phyloP scores from a whole-genome alignment of 2,888 invertebrate species.

The Diplazon laetatorius region DNA sequence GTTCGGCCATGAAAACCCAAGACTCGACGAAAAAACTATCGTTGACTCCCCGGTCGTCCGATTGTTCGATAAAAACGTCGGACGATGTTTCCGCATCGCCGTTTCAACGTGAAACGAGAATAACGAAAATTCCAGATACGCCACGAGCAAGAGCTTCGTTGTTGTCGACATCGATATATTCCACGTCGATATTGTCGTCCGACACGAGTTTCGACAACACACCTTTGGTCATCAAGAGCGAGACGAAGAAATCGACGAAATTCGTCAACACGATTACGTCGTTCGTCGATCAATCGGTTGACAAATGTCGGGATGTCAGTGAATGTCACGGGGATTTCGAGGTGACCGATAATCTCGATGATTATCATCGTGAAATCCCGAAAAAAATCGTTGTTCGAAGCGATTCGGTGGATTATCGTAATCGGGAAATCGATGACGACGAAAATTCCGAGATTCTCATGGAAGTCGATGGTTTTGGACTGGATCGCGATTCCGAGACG shows the following conservation, averaged over 20 bases:
- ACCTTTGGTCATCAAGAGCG: background rate
- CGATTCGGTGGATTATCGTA: conserved; percentile 26
- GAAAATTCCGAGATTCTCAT: conserved; percentile 60
- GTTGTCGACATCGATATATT: conserved; percentile 63
- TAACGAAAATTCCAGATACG: background rate
- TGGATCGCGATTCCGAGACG: conserved; percentile 61
- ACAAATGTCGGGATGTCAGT: conserved; percentile 29
- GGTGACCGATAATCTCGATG: conserved; percentile 29
- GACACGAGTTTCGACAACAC: conserved; percentile 70
- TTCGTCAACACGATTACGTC: background rate
- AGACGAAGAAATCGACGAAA: background rate
- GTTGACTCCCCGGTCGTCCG: conserved; percentile 23
- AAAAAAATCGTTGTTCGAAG: background rate
- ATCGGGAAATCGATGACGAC: conserved; percentile 43
- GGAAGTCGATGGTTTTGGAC: conserved; percentile 65
- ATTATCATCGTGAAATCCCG: too few relatives aligned
- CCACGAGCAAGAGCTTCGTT: conserved; percentile 14
- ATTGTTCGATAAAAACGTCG: conserved; percentile 19
- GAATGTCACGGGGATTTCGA: background rate
- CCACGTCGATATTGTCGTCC: conserved; percentile 70
- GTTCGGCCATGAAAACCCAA: background rate
- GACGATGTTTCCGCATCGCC: conserved; percentile 3
- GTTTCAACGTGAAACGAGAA: background rate
- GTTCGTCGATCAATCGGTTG: conserved; percentile 8
- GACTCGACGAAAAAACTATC: conserved; percentile 29